phyloP scores from a whole-genome alignment of 2,113 vertebrate species.

The Osmerus eperlanus region DNA sequence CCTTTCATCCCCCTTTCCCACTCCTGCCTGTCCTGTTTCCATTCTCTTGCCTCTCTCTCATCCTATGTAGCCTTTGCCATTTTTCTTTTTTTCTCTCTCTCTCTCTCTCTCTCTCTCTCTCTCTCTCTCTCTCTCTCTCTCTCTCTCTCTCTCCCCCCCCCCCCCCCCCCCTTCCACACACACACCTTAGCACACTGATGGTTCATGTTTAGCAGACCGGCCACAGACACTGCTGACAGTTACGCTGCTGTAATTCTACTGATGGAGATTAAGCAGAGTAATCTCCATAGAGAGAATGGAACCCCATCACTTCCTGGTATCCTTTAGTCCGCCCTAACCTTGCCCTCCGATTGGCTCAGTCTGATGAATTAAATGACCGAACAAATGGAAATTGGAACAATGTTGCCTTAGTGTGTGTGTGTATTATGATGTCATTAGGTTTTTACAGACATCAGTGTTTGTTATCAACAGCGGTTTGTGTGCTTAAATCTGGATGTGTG shows the following conservation, averaged over 20 bases:
- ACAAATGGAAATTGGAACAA: slow-evolving; percentile 19
- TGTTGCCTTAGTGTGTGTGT: background rate
- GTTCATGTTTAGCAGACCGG: too few species aligned
- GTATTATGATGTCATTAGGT: background rate
- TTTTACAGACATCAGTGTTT: background rate
- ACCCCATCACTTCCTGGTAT: background rate
- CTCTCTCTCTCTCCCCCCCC: background rate
- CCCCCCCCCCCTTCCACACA: background rate
- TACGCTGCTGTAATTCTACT: background rate
- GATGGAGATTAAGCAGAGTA: background rate
- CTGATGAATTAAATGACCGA: slow-evolving; percentile 1
- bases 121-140: too few species aligned
- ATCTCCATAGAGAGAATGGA: background rate
- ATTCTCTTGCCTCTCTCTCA: background rate
- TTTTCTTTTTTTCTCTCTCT: too few species aligned
- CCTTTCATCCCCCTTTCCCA: slow-evolving; percentile 4
- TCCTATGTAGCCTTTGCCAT: background rate
- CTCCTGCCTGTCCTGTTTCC: background rate
- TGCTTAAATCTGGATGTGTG: slow-evolving; percentile 5
- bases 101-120: too few species aligned
- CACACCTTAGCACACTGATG: background rate
- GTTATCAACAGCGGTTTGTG: background rate
- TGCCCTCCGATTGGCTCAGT: slow-evolving; percentile 22
- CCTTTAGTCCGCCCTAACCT: slow-evolving; percentile 15
- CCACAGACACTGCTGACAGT: background rate